Evolutionary conservation across 2,797 vertebrate genomes (phyloP), one percentile per base, ranked within the genome.

Genomic region (Cyclopterus lumpus): DNA sequence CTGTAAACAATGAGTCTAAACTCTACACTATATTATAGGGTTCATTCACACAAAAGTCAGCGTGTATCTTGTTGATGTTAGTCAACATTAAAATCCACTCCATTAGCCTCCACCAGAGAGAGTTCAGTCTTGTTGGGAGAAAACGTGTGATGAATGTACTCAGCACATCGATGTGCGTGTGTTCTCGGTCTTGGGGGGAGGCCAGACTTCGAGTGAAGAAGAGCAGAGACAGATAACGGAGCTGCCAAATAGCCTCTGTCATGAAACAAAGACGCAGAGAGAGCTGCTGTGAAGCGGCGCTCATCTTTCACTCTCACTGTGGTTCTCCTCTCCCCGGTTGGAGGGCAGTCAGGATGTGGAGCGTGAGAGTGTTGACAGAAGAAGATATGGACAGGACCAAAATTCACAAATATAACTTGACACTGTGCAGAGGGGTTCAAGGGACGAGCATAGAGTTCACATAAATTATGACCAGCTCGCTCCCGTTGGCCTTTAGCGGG

Each of bases 301-400:
- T 73, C 79, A 66, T 79, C 84, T 24, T 36, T 40, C 77, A 24
- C 34, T 38, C 72, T 61, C 59, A 5, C 65, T 22, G 67, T 34
- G 53, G 28, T 28, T 18, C 53, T 55, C 26, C 75, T 30, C 75
- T 80, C 69, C 83, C 72, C 70, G 53, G 40, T 30, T 1, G 80
- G 38, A 73, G 71, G 79, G 28, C 68, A 16, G 72, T 71, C 83
- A 80, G 79, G 89, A 84, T 83, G 84, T 72, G 75, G 84, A 84
- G 86, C 86, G 46, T 88, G 79, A 84, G 85, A 86, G 89, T 89
- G 91, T 84, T 91, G 91, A 92, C 88, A 92, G 90, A 85, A 74
- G 75, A 84, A 90, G 89, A 92, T 92, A 89, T 65, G 78, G 51
- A 53, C 64, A 3, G 66, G 71, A 83, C 73, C 75, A 80, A 71